Percentiles rank a stretch among this genome's conserved stretches.
phyloP scores from a whole-genome alignment of 1,140 invertebrate genomes.

The Lepidotrigona ventralis region DNA sequence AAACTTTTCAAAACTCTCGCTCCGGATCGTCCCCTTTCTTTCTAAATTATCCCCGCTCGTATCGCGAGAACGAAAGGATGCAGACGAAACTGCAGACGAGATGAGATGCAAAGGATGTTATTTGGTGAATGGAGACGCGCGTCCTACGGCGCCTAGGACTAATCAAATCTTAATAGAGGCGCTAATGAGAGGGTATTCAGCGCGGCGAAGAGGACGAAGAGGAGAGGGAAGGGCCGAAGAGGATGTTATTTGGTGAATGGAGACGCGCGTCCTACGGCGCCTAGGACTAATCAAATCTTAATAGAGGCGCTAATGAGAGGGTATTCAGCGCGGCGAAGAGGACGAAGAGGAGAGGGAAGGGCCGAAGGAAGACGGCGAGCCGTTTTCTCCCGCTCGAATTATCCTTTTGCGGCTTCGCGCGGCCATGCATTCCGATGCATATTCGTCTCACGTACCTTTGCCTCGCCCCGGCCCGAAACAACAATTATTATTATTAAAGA shows the following conservation, averaged over 20 bases:
- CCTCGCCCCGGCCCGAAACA: constrained; percentile 54
- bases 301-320: constrained; percentile 77
- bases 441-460: constrained; percentile 71
- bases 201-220: too few relatives aligned
- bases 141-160: constrained; percentile 70
- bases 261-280: constrained; percentile 67
- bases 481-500: too few relatives aligned
- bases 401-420: constrained; percentile 72
- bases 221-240: constrained; percentile 47
- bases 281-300: constrained; percentile 77
- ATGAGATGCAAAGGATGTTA: constrained; percentile 64
- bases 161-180: constrained; percentile 78
- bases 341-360: constrained; percentile 11
- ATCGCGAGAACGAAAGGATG: background rate
- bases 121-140: constrained; percentile 68
- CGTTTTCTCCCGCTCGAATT: constrained; percentile 63
- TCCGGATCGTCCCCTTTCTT: background rate
- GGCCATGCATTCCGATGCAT: constrained; percentile 64
- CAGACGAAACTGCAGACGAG: background rate
- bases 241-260: constrained; percentile 72
- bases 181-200: constrained; percentile 77
- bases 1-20: too few relatives aligned
- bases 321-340: constrained; percentile 62
- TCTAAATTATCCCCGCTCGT: background rate
- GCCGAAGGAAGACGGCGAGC: constrained; percentile 19